phyloP scores from a whole-genome alignment of 2,797 vertebrate genomes.

The Taeniopygia guttata region DNA sequence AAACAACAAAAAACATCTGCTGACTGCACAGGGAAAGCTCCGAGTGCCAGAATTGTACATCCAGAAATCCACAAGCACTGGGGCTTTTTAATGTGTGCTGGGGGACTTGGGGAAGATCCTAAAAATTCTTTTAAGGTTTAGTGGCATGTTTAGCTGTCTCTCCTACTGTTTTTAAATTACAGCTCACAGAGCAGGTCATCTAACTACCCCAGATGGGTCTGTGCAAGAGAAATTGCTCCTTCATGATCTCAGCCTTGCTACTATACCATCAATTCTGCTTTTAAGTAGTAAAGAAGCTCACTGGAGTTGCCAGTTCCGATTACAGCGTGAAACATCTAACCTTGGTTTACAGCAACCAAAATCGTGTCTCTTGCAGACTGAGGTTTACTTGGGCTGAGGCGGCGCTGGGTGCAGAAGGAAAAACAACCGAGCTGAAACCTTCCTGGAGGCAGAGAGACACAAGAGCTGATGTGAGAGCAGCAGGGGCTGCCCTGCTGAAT shows the following conservation, averaged over 20 bases:
- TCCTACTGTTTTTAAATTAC: background rate
- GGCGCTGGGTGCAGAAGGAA: background rate
- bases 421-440: background rate
- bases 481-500: accelerated
- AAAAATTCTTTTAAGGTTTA: background rate
- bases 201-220: background rate
- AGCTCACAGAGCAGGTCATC: background rate
- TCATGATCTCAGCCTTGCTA: background rate
- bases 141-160: background rate
- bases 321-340: background rate
- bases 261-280: background rate
- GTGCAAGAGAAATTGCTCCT: slow-evolving; percentile 11
- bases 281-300: slow-evolving; percentile 20
- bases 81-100: background rate
- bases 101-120: background rate
- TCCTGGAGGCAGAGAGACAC: background rate
- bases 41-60: background rate
- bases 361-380: accelerated
- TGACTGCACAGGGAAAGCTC: background rate
- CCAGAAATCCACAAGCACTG: background rate
- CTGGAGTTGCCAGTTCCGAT: slow-evolving; percentile 19
- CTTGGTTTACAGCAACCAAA: background rate
- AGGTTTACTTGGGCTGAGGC: background rate
- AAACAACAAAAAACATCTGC: slow-evolving; percentile 28
- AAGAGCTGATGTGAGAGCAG: background rate